Evolutionary conservation across 2,113 vertebrate genomes (phyloP), one percentile per base, ranked within the genome.

Genomic region (Nanorana parkeri): DNA sequence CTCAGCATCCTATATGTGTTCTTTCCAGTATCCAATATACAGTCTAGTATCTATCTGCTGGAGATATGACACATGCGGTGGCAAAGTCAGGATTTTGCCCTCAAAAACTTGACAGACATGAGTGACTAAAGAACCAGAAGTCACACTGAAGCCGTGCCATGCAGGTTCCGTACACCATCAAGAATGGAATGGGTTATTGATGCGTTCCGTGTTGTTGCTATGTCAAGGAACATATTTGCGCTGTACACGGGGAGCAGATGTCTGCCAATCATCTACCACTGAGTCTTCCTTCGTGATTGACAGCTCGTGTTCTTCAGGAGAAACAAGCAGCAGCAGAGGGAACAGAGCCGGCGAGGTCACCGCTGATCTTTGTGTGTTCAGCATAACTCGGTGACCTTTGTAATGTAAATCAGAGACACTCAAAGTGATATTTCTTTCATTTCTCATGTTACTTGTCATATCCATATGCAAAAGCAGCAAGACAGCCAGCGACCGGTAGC

Each of bases 181-280:
- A 52, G 73, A 61, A 61, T 13, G 8, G 21, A n/a, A 10, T 52
- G 36, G n/a, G 76, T 78, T 55, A n/a, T 36, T 54, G 26, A 29
- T 5, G 76, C 63, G n/a, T 67, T 29, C 17, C 17, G 19, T 15
- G 20, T 36, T 54, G 3, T 41, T 77, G 75, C 61, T 54, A 36
- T 52, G 58, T 52, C 47, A 19, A 21, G 19, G 63, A 78, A 67
- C 61, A 78, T 68, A 78, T 68, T 64, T 68, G 63, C 23, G 19
- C 51, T 78, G 77, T 68, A 29, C 24, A 5, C 17, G 3, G 63
- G 5, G 61, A 68, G 63, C 76, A 78, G 77, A 78, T 78, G 77
- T 68, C 64, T 68, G 76, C 63, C 63, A 78, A 24, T 78, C 77
- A 55, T 78, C 77, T 56, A 54, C 16, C 21, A 13, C 47, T 3